Conservation (phyloP, 37 sponge, comb jelly and placozoan species). For the Chondrilla cf. caribensis region DNA sequence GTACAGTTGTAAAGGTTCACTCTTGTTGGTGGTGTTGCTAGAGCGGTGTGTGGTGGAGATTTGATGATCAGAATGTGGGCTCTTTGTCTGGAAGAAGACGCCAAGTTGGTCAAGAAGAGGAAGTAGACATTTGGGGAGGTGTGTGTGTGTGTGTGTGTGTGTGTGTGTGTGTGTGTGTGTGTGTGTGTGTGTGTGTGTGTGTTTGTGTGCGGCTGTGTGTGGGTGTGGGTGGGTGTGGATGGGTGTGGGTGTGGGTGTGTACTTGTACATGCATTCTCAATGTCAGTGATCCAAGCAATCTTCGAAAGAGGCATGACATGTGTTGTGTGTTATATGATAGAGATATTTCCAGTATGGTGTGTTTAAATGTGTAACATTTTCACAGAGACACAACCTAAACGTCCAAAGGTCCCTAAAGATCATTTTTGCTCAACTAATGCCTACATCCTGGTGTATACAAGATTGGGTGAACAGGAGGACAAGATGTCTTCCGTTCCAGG, state of each 20-base stretch:
- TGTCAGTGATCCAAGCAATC: no score
- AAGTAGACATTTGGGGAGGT: neutral
- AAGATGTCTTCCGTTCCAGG: neutral
- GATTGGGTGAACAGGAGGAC: neutral
- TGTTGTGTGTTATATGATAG: no score
- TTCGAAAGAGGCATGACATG: no score
- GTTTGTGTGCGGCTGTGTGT: no score
- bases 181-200: neutral
- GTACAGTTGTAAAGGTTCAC: neutral
- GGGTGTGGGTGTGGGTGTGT: no score
- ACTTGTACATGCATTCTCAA: no score
- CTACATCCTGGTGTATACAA: constrained; percentile 44
- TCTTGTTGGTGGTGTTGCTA: no score
- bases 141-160: neutral
- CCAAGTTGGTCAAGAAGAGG: constrained; percentile 33
- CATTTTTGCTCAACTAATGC: constrained; percentile 34
- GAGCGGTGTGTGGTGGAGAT: constrained; percentile 39
- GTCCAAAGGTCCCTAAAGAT: constrained; percentile 17
- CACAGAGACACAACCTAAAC: neutral
- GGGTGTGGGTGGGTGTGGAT: no score
- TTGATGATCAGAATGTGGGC: constrained; percentile 43
- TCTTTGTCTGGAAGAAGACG: constrained; percentile 13
- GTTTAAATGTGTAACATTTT: no score
- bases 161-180: neutral
- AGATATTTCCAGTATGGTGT: no score